These are phyloP conservation scores for Pleuronectes platessa DNA, from an alignment of 2,113 vertebrate species.

Conservation along the genomic window DNA sequence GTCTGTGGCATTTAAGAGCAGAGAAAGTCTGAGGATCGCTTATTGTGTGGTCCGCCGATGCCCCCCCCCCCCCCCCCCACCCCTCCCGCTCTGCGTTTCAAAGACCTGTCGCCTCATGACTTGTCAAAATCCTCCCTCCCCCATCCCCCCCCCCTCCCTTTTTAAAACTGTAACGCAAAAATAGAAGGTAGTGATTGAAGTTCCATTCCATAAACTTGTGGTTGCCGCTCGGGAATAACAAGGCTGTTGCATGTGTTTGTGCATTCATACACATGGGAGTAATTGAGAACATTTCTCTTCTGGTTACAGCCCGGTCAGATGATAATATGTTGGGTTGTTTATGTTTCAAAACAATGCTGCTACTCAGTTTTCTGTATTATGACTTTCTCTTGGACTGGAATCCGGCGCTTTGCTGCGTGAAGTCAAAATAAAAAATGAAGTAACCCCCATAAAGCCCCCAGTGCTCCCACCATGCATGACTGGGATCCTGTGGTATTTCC, in stretches of 20 bases:
- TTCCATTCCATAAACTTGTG: conserved; percentile 60
- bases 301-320: conserved; percentile 16
- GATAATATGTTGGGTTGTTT: conserved; percentile 44
- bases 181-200: conserved; percentile 71
- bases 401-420: not conserved
- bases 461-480: conserved; percentile 26
- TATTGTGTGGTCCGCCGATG: conserved; percentile 76
- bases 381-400: conserved; percentile 16
- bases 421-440: conserved; percentile 12
- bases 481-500: conserved; percentile 37
- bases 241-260: conserved; percentile 53
- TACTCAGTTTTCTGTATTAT: conserved; percentile 18
- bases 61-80: not conserved
- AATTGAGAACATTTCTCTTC: conserved; percentile 41
- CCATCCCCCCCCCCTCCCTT: no score
- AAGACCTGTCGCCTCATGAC: conserved; percentile 61
- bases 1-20: conserved; percentile 71
- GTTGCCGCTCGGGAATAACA: conserved; percentile 53
- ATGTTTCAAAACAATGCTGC: conserved; percentile 28
- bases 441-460: conserved; percentile 13
- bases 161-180: conserved; percentile 64
- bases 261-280: conserved; percentile 55
- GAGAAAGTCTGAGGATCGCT: conserved; percentile 47
- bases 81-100: conserved; percentile 47
- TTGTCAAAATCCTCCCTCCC: conserved; percentile 53